Evolutionary conservation across 2,888 invertebrate species (phyloP).

Genomic region (Pseudanteris insignis): DNA sequence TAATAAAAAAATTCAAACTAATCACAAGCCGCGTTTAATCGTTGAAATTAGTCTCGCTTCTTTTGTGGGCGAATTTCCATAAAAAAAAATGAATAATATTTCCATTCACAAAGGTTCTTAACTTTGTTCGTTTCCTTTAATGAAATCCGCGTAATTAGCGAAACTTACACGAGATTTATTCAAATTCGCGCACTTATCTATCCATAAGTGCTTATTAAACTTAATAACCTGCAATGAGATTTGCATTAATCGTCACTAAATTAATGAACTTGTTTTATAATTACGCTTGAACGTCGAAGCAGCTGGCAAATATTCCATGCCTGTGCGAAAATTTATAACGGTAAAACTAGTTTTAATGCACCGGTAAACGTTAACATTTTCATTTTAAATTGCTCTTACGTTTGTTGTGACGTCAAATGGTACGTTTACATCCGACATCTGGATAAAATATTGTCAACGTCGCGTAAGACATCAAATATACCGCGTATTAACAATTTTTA

Average conservation of each 20-base stretch:
- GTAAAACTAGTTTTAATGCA: conserved; percentile 23
- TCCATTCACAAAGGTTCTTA: no score
- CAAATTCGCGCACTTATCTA: conserved; percentile 1
- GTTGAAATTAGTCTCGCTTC: background rate
- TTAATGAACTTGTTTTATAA: conserved; percentile 34
- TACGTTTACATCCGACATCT: no score
- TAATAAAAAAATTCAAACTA: no score
- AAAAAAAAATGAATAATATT: no score
- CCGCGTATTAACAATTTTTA: no score
- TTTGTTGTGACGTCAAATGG: background rate
- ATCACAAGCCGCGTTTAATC: no score
- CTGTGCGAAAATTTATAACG: conserved; percentile 23
- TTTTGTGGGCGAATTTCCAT: no score
- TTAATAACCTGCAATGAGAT: conserved; percentile 23
- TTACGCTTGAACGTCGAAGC: conserved; percentile 11
- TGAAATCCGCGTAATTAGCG: background rate
- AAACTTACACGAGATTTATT: background rate
- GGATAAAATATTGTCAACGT: no score
- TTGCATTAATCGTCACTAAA: conserved; percentile 22
- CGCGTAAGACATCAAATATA: no score
- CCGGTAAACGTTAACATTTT: conserved; percentile 16
- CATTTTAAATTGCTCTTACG: conserved; percentile 11
- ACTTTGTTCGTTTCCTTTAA: background rate
- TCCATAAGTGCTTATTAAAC: conserved; percentile 13
- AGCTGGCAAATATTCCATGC: conserved; percentile 19